These are phyloP conservation scores for Potamarius usumacintae DNA, from an alignment of 2,113 vertebrate species.

Conservation along the genomic window DNA sequence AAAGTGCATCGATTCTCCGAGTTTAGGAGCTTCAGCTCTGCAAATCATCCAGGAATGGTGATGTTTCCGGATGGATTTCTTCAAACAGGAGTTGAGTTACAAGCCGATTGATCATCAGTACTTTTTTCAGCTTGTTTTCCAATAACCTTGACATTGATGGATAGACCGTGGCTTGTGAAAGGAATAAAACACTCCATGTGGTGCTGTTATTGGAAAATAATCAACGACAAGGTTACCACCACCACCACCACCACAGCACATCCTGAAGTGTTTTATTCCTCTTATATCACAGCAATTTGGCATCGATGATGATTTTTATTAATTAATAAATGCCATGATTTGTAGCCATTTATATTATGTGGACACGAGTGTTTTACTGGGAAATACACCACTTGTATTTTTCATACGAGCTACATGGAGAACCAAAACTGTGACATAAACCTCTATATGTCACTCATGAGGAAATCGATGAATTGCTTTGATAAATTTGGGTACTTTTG, in stretches of 20 bases:
- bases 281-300: background rate
- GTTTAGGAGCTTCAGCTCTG: constrained; percentile 38
- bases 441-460: no score
- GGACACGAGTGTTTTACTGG: no score
- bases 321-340: background rate
- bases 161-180: background rate
- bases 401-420: no score
- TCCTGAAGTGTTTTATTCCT: background rate
- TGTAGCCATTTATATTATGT: background rate
- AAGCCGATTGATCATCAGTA: constrained; percentile 30
- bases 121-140: constrained; percentile 5
- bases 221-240: background rate
- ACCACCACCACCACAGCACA: background rate
- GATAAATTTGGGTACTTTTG: no score
- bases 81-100: constrained; percentile 50
- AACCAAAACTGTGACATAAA: no score
- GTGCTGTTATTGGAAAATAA: background rate
- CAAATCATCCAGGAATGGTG: constrained; percentile 18
- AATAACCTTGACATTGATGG: constrained; percentile 43
- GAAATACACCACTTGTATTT: no score
- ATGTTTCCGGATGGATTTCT: constrained; percentile 43
- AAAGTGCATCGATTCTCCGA: constrained; percentile 47
- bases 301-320: background rate
- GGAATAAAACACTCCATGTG: background rate
- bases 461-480: no score